Evolutionary conservation across 92 coral and sea anemone species (phyloP), one percentile per base, ranked within the genome.

Genomic region (Epizoanthus scotinus): DNA sequence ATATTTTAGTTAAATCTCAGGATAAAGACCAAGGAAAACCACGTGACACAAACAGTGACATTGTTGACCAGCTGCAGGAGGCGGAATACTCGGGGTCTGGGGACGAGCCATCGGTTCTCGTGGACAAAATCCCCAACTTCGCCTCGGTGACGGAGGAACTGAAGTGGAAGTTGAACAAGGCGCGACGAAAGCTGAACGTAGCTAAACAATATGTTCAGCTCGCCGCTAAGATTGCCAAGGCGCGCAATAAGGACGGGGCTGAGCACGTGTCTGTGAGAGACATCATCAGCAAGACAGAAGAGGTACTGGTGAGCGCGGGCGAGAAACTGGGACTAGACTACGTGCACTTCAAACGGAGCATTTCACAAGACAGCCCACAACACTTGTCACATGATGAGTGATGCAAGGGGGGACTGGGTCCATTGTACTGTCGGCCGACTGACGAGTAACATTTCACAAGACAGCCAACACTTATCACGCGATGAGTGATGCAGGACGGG

Each of bases 271-370:
- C 82, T 44, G 94, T 94, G 8, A 91, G 86, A 59, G 85, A 88
- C 57, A 87, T 94, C n/a, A 94, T 94, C 34, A 64, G 83, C 13
- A 92, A 87, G 55, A 97, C 98, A 13, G 97, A 94, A 47, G 75
- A 71, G 27, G 94, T 91, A 20, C 64, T 94, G 47, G 87, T 94
- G 19, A 91, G 90, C 77, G 88, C 98, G 17, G 98, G 98, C 22
- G 98, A 94, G 58, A 90, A 84, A 50, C 87, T 94, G 93, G 98
- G 98, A 26, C 90, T 94, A 6, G 97, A 94, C 42, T 94, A 94
- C 22, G 89, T 94, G 85, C 98, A 94, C 83, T 94, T 86, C 47
- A 90, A 93, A 81, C 78, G 74, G 21, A 40, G 84, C 26, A 65
- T 50, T 2, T 54, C 28, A 29, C 22, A 27, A 26, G 31, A 64